A percentile compares a stretch with the other conserved stretches of the same genome.
These are phyloP conservation scores for Helicoverpa assulta DNA, from an alignment of 2,888 invertebrate genomes.

Conservation along the genomic window DNA sequence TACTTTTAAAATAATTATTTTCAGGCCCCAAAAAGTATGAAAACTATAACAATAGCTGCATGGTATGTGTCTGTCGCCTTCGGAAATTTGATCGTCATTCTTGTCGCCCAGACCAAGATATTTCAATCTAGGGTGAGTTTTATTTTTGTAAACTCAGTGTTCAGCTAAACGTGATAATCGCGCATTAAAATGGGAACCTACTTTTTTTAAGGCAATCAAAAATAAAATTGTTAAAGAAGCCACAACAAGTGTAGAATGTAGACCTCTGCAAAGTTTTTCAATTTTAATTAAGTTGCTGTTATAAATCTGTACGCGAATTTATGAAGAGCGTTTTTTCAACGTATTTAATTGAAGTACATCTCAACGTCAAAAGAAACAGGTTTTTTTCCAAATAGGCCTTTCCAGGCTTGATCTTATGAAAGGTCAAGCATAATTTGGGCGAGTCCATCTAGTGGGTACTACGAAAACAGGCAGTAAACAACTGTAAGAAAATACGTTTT, in stretches of 20 bases:
- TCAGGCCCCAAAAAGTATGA: constrained; percentile 95
- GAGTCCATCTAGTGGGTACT: neutral
- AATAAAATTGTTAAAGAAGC: too few species aligned
- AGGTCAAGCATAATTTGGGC: neutral
- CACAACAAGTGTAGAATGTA: too few species aligned
- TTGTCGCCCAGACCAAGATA: constrained; percentile 92
- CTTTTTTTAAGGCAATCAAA: too few species aligned
- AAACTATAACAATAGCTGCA: constrained; percentile 95
- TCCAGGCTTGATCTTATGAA: neutral
- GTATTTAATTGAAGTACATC: neutral
- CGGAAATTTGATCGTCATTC: constrained; percentile 94
- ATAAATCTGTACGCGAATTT: neutral
- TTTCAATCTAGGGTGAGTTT: constrained; percentile 92
- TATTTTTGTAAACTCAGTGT: too few species aligned
- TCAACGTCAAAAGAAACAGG: constrained; percentile 1
- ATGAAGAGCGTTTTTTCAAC: neutral
- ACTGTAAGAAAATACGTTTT: neutral
- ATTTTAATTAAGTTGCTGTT: too few species aligned
- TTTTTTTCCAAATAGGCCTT: neutral
- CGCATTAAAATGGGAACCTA: too few species aligned
- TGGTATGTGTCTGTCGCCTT: constrained; percentile 95
- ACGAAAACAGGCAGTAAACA: neutral
- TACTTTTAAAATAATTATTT: constrained; percentile 33
- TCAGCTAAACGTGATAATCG: too few species aligned
- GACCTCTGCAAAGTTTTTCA: neutral